phyloP scores from a whole-genome alignment of 2,797 vertebrate genomes.

The Ammospiza maritima region DNA sequence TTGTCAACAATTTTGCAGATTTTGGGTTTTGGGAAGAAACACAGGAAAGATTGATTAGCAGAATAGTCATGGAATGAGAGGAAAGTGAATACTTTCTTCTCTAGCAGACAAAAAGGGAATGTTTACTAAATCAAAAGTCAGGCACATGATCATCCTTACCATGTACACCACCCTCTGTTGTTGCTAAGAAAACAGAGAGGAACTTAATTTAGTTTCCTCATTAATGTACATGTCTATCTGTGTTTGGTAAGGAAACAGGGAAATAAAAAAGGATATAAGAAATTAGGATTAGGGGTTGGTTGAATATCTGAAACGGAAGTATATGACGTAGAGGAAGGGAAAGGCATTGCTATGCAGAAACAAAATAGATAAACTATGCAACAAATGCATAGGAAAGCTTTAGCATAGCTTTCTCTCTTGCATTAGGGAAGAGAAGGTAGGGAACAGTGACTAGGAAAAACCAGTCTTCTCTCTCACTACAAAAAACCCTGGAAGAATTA shows the following conservation, averaged over 20 bases:
- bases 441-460: neutral
- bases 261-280: neutral
- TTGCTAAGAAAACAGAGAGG: neutral
- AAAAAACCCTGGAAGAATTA: neutral
- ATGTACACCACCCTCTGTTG: neutral
- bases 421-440: neutral
- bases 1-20: neutral
- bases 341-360: neutral
- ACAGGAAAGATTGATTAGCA: neutral
- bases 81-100: neutral
- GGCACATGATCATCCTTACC: neutral
- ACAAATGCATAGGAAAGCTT: neutral
- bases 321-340: neutral
- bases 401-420: neutral
- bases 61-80: neutral
- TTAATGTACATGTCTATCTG: rapidly evolving
- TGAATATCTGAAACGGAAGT: neutral
- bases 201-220: neutral
- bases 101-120: neutral
- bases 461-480: rapidly evolving
- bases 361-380: neutral
- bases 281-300: neutral
- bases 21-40: neutral
- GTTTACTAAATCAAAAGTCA: neutral
- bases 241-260: neutral